A percentile compares a stretch with the other conserved stretches of the same genome.
Conservation (phyloP, 30 jellyfish, hydroid and myxozoan species). For the Hydra vulgaris region DNA sequence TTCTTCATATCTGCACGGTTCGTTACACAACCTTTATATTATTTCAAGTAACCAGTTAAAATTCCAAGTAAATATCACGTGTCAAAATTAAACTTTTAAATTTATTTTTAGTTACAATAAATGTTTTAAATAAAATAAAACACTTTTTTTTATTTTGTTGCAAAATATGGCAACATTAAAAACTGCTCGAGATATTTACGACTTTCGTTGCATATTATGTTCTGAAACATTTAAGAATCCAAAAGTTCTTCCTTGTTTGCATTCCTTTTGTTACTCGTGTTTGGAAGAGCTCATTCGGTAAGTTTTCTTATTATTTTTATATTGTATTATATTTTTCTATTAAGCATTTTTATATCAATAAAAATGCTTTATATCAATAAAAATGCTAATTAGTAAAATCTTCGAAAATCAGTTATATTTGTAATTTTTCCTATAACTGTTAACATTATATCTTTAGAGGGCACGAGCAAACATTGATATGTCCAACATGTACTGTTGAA, state of each 20-base stretch:
- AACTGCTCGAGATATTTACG: slow-evolving; percentile 49
- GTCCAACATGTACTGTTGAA: slow-evolving; percentile 78
- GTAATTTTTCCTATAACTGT: neutral
- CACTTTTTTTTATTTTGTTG: no score
- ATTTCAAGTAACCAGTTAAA: neutral
- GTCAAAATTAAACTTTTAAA: no score
- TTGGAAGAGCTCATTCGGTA: slow-evolving; percentile 77
- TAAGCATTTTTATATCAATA: neutral
- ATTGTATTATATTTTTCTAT: neutral
- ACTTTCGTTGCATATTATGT: slow-evolving; percentile 65
- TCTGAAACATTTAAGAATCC: slow-evolving; percentile 71
- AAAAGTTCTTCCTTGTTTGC: slow-evolving; percentile 88
- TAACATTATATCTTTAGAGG: slow-evolving; percentile 17
- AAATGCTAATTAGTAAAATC: no score
- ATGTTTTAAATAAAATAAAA: no score
- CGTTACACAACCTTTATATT: neutral
- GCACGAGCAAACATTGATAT: slow-evolving; percentile 51
- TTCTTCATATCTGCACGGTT: neutral
- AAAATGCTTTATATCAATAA: no score
- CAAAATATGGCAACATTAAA: slow-evolving; percentile 30
- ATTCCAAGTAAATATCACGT: neutral
- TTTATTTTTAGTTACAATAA: no score
- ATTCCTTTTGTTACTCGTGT: slow-evolving; percentile 81
- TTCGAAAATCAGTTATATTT: neutral
- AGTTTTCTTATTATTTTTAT: neutral